Evolutionary conservation across 2,113 vertebrate genomes (phyloP), one percentile per base, ranked within the genome.

Genomic region (Brachionichthys hirsutus): DNA sequence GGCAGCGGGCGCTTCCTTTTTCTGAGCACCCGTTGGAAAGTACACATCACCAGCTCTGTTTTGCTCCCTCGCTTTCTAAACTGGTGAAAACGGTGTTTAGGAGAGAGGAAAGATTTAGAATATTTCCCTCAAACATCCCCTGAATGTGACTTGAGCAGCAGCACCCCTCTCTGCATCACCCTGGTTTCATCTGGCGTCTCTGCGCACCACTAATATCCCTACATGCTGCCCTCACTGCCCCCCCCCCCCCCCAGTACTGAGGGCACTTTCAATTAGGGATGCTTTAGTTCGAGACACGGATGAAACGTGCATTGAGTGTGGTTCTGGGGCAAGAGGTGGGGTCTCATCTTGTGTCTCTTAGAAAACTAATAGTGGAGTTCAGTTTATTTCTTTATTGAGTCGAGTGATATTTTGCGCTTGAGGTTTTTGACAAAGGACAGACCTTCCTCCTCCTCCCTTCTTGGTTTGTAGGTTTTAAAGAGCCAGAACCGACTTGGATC

Each of bases 191-290:
- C 36, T 38, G 36, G 24, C 24, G 8, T 8, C 24, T 30, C 24
- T 30, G 24, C 4, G 18, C 17, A 64, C 62, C 57, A 75, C 68
- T 62, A 60, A 52, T 68, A 66, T 62, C 66, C 54, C 52, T 24
- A 71, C 54, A 52, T 80, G 72, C 60, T 77, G 67, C 73, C 58
- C 40, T 43, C 12, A 66, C 60, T 59, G 55, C 75, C 73, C 65
- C 62, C 51, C 54, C 30, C 62, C 40, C 60, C 77, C 54, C 24
- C 59, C 69, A 81, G 78, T 75, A 41, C 77, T 82, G 83, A 73
- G 84, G 87, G 87, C 87, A 89, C 87, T 89, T 87, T 82, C 71
- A 90, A 87, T 90, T 89, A 91, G 87, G 88, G 88, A 89, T 68
- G 84, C 76, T 79, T 68, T 78, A 72, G 70, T 83, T 84, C 62